Base-by-base conservation (phyloP, 1,140 invertebrate genomes). In the Centruroides sculpturatus region DNA sequence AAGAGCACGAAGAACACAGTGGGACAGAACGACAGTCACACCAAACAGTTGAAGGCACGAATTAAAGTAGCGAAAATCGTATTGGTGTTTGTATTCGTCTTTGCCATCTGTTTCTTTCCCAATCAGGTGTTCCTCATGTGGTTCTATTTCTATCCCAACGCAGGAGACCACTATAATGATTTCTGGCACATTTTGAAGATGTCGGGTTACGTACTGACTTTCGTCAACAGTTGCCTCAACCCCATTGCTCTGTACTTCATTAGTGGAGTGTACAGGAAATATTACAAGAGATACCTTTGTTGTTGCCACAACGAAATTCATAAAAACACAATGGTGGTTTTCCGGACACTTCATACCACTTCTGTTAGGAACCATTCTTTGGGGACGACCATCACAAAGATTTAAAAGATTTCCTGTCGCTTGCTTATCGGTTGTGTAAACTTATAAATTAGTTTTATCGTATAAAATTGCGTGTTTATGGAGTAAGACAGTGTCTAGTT, bases 251-350 rank as follows among this genome's bases (percentile, higher is more conserved):
- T 94, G 13, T 94, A 93, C 74, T 92, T 88, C 71, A 85, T 93
- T 64, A 92, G 88, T 68, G 86, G 87, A 34, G 86, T 87, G 36
- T 95, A 93, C 72, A 82, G 89, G 64, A 87, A 89, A 64, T 85
- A 91, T 75, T 96, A 92, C 78, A 91, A 94, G 75, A 78, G 84
- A 34, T 90, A 93, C 73, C 77, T 94, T n/a, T 92, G 89, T 75
- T 91, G 86, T 70, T 83, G 81, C 64, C 41, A 41, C 41, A 41
- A 41, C 41, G 41, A 41, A 41, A 41, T 41, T 8, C 41, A 41
- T 8, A 41, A 41, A 6, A 41, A 41, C 8, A 41, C 41, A 6
- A 6, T 41, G 41, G 41, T 41, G 41, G 41, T 41, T 5, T 41
- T 41, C 8, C 41, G 41, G 41, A 41, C 41, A 41, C 0, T 8